Percentiles rank a stretch among this genome's conserved stretches.
Evolutionary conservation across 37 sponge, comb jelly and placozoan genomes (phyloP).

Genomic region (Agelas oroides): DNA sequence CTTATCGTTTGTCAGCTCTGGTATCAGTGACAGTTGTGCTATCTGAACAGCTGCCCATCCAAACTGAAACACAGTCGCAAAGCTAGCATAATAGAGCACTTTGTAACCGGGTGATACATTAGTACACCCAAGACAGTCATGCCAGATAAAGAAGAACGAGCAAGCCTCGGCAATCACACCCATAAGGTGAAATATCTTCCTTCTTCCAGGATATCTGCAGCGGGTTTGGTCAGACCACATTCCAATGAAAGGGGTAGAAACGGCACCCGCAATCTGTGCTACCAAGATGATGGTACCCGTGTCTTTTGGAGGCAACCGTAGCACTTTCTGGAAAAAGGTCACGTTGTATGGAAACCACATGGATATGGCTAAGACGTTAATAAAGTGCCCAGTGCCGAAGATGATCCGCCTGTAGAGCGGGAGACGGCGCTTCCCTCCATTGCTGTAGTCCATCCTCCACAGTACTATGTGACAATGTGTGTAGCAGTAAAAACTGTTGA

Average conservation of each 20-base stretch:
- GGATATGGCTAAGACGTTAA: slow-evolving; percentile 89
- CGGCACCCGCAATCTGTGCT: slow-evolving; percentile 88
- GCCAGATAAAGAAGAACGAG: slow-evolving; percentile 84
- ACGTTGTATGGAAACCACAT: slow-evolving; percentile 94
- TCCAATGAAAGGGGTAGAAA: slow-evolving; percentile 85
- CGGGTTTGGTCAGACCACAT: slow-evolving; percentile 65
- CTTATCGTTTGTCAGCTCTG: slow-evolving; percentile 78
- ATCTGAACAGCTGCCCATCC: slow-evolving; percentile 95
- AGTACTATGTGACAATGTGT: no score
- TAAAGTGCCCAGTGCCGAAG: slow-evolving; percentile 86
- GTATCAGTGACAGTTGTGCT: slow-evolving; percentile 90
- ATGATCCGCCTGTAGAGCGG: slow-evolving; percentile 22
- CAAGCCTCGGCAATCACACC: slow-evolving; percentile 69
- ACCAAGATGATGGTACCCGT: slow-evolving; percentile 84
- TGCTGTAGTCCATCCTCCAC: no score
- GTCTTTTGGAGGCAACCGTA: slow-evolving; percentile 41
- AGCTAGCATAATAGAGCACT: slow-evolving; percentile 75
- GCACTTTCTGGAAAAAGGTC: slow-evolving; percentile 78
- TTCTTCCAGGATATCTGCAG: slow-evolving; percentile 67
- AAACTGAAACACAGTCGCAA: slow-evolving; percentile 91
- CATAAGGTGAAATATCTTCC: slow-evolving; percentile 89
- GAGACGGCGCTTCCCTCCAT: background rate
- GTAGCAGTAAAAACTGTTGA: no score
- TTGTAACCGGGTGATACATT: slow-evolving; percentile 29
- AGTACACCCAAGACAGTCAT: slow-evolving; percentile 82